phyloP scores from a whole-genome alignment of 2,113 vertebrate species.

The Neogobius melanostomus region DNA sequence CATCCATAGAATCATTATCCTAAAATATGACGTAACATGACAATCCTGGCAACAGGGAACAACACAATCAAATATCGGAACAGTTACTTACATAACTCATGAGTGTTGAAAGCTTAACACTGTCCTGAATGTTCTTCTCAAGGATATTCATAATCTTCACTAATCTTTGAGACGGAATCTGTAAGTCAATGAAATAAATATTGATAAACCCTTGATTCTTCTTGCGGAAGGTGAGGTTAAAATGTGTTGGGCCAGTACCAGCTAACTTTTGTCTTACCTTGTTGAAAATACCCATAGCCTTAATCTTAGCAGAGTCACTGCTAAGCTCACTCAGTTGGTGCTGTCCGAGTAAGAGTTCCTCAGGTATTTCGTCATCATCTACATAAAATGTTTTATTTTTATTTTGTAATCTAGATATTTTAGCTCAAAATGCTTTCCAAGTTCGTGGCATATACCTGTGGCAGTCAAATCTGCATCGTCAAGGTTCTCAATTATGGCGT shows the following conservation, averaged over 20 bases:
- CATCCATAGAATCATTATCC: conserved; percentile 94
- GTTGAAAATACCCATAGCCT: conserved; percentile 94
- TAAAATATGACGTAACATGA: conserved; percentile 42
- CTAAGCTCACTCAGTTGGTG: conserved; percentile 91
- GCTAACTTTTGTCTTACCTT: conserved; percentile 76
- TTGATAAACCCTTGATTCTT: not conserved
- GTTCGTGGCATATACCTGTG: conserved; percentile 77
- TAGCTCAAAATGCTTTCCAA: not conserved
- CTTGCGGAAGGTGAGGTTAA: not conserved
- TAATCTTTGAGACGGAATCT: conserved; percentile 92
- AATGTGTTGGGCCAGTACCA: too few relatives aligned
- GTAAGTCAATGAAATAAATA: conserved; percentile 35
- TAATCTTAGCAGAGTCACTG: conserved; percentile 95
- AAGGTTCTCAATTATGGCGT: conserved; percentile 91
- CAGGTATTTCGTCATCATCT: conserved; percentile 84
- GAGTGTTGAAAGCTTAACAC: conserved; percentile 90
- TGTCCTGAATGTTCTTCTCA: conserved; percentile 98
- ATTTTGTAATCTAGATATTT: not conserved
- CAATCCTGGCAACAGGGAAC: not conserved
- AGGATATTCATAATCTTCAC: conserved; percentile 93
- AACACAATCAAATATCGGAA: not conserved
- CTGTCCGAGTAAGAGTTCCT: conserved; percentile 92
- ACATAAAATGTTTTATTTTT: not conserved
- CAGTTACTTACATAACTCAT: conserved; percentile 86
- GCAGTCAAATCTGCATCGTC: conserved; percentile 94